phyloP scores from a whole-genome alignment of 2,113 vertebrate species.

The Archilochus colubris region DNA sequence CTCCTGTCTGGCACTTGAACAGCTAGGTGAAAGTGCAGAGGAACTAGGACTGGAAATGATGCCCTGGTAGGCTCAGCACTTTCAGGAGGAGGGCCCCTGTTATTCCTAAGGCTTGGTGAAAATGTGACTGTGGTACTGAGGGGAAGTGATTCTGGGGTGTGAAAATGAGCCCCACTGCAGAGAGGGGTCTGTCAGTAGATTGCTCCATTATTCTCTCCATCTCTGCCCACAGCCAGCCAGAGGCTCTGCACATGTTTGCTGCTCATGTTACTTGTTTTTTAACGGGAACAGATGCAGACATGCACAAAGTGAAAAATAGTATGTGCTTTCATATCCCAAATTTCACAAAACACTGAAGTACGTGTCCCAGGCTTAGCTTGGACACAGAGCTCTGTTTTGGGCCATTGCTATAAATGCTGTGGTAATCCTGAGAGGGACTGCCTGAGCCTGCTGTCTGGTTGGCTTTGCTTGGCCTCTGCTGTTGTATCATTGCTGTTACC shows the following conservation, averaged over 20 bases:
- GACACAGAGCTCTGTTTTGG: neutral
- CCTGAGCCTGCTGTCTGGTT: neutral
- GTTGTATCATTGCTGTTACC: neutral
- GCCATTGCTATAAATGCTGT: neutral
- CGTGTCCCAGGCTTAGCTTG: neutral
- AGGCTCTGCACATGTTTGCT: accelerated
- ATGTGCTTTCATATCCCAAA: neutral
- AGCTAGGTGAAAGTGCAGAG: neutral
- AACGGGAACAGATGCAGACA: accelerated
- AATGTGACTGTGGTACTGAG: neutral
- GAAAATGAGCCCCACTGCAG: neutral
- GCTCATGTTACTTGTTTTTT: neutral
- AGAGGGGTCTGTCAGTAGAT: neutral
- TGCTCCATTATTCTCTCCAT: neutral
- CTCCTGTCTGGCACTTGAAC: neutral
- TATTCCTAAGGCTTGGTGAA: neutral
- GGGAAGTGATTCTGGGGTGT: neutral
- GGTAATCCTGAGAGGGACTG: neutral
- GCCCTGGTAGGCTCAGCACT: neutral
- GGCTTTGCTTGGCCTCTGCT: neutral
- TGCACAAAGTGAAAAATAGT: neutral
- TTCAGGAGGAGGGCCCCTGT: accelerated
- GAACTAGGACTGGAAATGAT: neutral
- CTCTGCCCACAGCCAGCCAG: neutral
- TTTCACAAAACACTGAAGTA: neutral